A percentile compares a stretch with the other conserved stretches of the same genome.
These are phyloP conservation scores for Hoplias malabaricus DNA, from an alignment of 2,113 vertebrate genomes.

Conservation along the genomic window DNA sequence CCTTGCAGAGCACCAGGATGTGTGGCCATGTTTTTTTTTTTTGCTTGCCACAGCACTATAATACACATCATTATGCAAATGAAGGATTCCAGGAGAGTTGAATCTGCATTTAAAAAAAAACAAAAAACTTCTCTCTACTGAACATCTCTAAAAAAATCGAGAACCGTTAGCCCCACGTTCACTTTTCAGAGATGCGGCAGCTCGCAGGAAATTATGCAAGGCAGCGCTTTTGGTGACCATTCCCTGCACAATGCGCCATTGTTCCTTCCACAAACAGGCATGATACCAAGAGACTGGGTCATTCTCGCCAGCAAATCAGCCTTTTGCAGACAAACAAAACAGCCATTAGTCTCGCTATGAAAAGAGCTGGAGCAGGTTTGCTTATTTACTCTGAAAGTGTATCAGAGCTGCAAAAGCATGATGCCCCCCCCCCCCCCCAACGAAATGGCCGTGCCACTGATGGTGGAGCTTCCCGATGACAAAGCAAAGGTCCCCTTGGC, in stretches of 20 bases:
- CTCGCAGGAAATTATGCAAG: background rate
- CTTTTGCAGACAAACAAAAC: constrained; percentile 1
- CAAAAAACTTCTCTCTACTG: background rate
- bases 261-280: background rate
- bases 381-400: constrained; percentile 17
- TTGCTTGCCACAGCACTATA: background rate
- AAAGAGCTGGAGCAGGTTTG: background rate
- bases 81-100: background rate
- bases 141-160: background rate
- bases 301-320: constrained; percentile 21
- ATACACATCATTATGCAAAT: background rate
- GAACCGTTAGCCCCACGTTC: background rate
- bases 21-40: background rate
- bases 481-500: background rate
- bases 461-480: background rate
- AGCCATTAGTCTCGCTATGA: constrained; percentile 10
- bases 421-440: background rate
- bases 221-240: constrained; percentile 12
- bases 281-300: constrained; percentile 7
- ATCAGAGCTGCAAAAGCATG: constrained; percentile 15
- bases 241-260: constrained; percentile 8
- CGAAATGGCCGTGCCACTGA: background rate
- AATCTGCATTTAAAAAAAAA: background rate
- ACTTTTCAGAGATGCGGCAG: background rate
- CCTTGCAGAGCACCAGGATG: background rate